Evolutionary conservation across 2,113 vertebrate genomes (phyloP), one percentile per base, ranked within the genome.

Genomic region (Pristiophorus japonicus): DNA sequence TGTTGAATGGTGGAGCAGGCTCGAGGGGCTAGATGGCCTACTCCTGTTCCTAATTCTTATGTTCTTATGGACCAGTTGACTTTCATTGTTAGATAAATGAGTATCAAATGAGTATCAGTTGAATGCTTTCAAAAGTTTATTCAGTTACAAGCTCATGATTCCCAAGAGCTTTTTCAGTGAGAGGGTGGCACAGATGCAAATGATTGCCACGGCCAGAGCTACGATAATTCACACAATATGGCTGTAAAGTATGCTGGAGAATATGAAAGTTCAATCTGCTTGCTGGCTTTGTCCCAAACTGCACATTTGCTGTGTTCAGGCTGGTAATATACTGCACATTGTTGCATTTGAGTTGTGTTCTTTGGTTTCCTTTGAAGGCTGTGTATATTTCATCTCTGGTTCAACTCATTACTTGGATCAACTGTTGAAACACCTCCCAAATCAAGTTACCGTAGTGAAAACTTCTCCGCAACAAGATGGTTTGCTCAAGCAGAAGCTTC

Each of bases 341-440:
- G 16, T 34, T 92, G n/a, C 63, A 67, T 45, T 94, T 94, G 92
- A 94, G 10, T 94, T 94, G 65, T 67, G 93, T 94, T 94, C 65
- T 47, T 70, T 70, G n/a, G 93, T 51, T 94, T 70, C 10, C 93
- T 94, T 73, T 94, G 66, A 94, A 73, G 22, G 27, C 0, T 94
- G 45, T 70, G 27, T 94, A 94, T 11, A 45, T 94, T 94, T 51
- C 45, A 70, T 22, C 62, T 51, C 24, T 94, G 65, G 65, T 94
- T 67, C 38, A 94, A 94, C 38, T 66, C 65, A 70, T 27, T 94
- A 94, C 67, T 16, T 94, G 42, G 22, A 27, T 70, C 22, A 45
- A 63, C 55, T 92, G 62, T 92, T 92, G 55, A 92, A 38, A 67
- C 24, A 42, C 38, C 11, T 94, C 92, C 65, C 65, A 45, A 70